A percentile compares a stretch with the other conserved stretches of the same genome.
These are phyloP conservation scores for Notodonta dromedarius DNA, from an alignment of 2,888 invertebrate genomes.

Conservation along the genomic window DNA sequence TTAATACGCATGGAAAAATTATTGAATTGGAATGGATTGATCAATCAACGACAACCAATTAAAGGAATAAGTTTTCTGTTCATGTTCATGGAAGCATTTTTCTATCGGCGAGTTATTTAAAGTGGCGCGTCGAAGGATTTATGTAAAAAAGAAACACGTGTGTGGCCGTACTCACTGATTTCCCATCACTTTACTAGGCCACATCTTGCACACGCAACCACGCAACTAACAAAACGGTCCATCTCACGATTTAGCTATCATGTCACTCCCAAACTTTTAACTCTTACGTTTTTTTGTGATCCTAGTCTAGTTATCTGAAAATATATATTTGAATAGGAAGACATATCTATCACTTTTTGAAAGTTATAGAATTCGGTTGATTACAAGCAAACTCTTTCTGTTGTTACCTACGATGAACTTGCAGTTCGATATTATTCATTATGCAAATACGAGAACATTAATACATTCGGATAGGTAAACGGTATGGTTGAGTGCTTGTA, in stretches of 20 bases:
- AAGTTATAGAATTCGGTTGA: background rate
- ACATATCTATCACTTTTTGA: background rate
- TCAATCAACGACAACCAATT: conserved; percentile 1
- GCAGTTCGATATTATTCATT: conserved; percentile 13
- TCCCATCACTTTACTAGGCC: background rate
- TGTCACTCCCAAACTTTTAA: background rate
- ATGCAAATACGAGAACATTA: conserved; percentile 20
- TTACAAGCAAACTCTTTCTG: conserved; percentile 9
- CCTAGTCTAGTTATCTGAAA: background rate
- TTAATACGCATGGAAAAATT: background rate
- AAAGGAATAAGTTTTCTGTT: background rate
- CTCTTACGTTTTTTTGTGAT: background rate
- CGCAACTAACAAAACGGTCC: conserved; percentile 40
- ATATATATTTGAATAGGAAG: background rate
- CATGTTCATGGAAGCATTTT: background rate
- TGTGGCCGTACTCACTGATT: background rate
- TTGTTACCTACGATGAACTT: conserved; percentile 18
- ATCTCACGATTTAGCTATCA: conserved; percentile 14
- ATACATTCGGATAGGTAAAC: background rate
- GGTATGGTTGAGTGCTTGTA: background rate
- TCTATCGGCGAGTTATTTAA: background rate
- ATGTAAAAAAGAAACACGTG: conserved; percentile 19
- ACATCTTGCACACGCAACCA: conserved; percentile 15
- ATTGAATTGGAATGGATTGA: background rate
- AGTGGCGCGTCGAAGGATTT: conserved; percentile 6